Conservation (phyloP, 2,113 vertebrate genomes). For the Theristicus caerulescens region DNA sequence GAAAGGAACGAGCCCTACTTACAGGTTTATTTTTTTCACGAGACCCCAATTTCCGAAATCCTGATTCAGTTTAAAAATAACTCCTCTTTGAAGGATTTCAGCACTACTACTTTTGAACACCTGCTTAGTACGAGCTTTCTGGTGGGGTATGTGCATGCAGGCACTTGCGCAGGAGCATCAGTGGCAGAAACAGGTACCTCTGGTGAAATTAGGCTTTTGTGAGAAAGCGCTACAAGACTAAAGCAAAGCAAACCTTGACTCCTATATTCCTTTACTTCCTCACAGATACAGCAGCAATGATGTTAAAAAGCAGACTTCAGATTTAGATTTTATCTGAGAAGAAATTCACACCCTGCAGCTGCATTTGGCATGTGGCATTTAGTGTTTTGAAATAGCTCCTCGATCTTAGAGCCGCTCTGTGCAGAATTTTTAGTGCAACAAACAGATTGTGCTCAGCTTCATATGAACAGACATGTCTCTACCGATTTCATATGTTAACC, state of each 20-base stretch:
- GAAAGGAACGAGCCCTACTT: not conserved
- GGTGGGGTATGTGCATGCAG: accelerated
- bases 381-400: not conserved
- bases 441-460: not conserved
- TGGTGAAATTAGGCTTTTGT: not conserved
- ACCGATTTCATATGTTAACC: not conserved
- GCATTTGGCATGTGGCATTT: not conserved
- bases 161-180: not conserved
- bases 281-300: accelerated
- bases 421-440: not conserved
- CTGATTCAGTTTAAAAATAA: not conserved
- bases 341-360: not conserved
- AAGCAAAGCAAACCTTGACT: too few species aligned
- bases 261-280: accelerated
- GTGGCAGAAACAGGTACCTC: accelerated
- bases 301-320: not conserved
- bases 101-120: not conserved
- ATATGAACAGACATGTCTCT: accelerated
- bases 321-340: not conserved
- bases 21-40: not conserved
- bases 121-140: accelerated
- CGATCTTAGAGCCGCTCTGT: not conserved
- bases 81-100: not conserved
- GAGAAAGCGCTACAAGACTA: not conserved
- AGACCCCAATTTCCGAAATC: not conserved